These are phyloP conservation scores for Lytechinus pictus DNA, from an alignment of 35 echinoderm and acorn worm genomes.

Conservation along the genomic window DNA sequence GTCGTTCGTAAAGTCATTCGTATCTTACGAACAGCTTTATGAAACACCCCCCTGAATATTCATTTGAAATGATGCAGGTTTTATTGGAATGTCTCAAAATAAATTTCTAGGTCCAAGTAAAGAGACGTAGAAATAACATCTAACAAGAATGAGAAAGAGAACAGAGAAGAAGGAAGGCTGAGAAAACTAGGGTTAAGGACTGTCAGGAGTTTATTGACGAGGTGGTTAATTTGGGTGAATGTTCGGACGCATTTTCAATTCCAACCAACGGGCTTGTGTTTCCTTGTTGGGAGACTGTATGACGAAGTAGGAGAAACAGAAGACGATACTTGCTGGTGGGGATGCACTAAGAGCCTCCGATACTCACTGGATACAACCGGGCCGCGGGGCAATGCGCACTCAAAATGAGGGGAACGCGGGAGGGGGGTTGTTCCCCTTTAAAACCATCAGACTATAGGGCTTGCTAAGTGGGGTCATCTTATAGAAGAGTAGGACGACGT, in stretches of 20 bases:
- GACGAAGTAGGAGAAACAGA: conserved; percentile 9
- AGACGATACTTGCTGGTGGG: background rate
- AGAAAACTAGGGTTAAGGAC: background rate
- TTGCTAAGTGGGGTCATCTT: background rate
- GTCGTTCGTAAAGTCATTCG: no score
- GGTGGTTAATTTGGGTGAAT: background rate
- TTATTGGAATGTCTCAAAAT: no score
- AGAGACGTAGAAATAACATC: no score
- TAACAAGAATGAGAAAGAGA: background rate
- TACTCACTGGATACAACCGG: background rate
- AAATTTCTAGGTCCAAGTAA: no score
- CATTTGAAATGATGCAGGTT: no score
- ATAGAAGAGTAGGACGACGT: background rate
- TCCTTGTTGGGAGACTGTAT: background rate
- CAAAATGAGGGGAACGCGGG: background rate
- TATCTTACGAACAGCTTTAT: no score
- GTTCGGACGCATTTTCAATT: background rate
- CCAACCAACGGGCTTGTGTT: background rate
- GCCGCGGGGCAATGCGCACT: background rate
- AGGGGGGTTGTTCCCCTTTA: background rate
- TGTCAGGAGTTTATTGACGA: background rate
- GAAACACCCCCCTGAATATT: no score
- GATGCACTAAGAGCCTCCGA: background rate
- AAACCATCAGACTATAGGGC: background rate
- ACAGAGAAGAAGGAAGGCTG: background rate